A percentile compares a stretch with the other conserved stretches of the same genome.
These are phyloP conservation scores for Phylloscopus trochiloides DNA, from an alignment of 2,113 vertebrate genomes.

Conservation along the genomic window DNA sequence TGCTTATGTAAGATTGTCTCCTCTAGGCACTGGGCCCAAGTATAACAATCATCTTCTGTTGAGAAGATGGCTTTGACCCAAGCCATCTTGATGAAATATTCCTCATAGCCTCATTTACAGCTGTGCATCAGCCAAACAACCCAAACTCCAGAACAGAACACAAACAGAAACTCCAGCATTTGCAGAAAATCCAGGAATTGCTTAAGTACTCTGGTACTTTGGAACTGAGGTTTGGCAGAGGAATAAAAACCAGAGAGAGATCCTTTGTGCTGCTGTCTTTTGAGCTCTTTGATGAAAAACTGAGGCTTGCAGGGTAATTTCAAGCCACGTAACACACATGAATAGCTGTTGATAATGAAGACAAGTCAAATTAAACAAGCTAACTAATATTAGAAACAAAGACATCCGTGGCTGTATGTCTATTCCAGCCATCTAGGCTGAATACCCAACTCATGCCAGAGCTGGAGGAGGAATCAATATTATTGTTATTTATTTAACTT, in stretches of 20 bases:
- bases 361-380: conserved; percentile 9
- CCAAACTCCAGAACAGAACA: neutral
- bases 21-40: neutral
- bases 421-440: neutral
- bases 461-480: neutral
- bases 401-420: neutral
- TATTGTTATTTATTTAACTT: neutral
- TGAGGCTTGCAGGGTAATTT: conserved; percentile 3
- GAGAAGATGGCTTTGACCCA: conserved; percentile 40
- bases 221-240: neutral
- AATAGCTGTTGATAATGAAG: neutral
- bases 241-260: neutral
- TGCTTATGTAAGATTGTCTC: neutral
- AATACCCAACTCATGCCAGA: neutral
- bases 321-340: neutral
- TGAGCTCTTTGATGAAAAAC: neutral
- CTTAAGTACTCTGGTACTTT: neutral
- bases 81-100: conserved; percentile 28
- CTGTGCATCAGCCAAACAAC: conserved; percentile 23
- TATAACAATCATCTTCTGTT: neutral
- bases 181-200: neutral
- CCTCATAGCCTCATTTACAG: conserved; percentile 38
- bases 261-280: conserved; percentile 12
- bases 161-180: neutral
- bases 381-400: neutral